Evolutionary conservation across 1,140 invertebrate species (phyloP).

Genomic region (Bombus waltoni): DNA sequence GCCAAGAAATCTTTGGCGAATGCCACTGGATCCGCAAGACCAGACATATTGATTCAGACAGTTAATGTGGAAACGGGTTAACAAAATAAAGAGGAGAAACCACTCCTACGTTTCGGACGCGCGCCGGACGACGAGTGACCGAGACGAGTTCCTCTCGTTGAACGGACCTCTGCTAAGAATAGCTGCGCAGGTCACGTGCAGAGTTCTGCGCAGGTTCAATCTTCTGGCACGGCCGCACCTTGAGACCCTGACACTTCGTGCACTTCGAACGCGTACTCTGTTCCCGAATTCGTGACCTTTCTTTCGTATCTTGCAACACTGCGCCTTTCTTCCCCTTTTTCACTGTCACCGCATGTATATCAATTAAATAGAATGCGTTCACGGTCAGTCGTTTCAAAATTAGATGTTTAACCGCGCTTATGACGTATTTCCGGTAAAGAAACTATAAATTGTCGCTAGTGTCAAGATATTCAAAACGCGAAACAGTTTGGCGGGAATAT

Average conservation of each 20-base stretch:
- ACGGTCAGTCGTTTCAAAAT: slow-evolving; percentile 39
- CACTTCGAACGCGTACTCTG: slow-evolving; percentile 32
- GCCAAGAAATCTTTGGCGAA: slow-evolving; percentile 93
- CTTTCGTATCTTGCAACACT: slow-evolving; percentile 9
- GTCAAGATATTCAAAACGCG: slow-evolving; percentile 45
- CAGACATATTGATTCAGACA: slow-evolving; percentile 75
- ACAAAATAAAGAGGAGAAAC: slow-evolving; percentile 75
- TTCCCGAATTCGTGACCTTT: slow-evolving; percentile 64
- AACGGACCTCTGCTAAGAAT: slow-evolving; percentile 80
- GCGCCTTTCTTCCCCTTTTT: slow-evolving; percentile 30
- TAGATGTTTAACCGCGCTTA: slow-evolving; percentile 34
- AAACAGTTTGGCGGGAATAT: slow-evolving; percentile 43
- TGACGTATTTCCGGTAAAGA: slow-evolving; percentile 44
- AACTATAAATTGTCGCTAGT: slow-evolving; percentile 28
- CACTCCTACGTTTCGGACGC: slow-evolving; percentile 78
- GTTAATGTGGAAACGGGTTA: slow-evolving; percentile 68
- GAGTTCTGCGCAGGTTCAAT: slow-evolving; percentile 70
- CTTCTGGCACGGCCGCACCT: slow-evolving; percentile 45
- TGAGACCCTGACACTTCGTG: slow-evolving; percentile 61
- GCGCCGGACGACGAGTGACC: slow-evolving; percentile 83
- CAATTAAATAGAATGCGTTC: slow-evolving; percentile 29
- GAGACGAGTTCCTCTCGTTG: slow-evolving; percentile 73
- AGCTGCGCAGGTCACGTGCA: slow-evolving; percentile 80
- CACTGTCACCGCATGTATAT: slow-evolving; percentile 13
- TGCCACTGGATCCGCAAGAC: slow-evolving; percentile 85